phyloP scores from a whole-genome alignment of 2,797 vertebrate species.

The Poliocrania exsul region DNA sequence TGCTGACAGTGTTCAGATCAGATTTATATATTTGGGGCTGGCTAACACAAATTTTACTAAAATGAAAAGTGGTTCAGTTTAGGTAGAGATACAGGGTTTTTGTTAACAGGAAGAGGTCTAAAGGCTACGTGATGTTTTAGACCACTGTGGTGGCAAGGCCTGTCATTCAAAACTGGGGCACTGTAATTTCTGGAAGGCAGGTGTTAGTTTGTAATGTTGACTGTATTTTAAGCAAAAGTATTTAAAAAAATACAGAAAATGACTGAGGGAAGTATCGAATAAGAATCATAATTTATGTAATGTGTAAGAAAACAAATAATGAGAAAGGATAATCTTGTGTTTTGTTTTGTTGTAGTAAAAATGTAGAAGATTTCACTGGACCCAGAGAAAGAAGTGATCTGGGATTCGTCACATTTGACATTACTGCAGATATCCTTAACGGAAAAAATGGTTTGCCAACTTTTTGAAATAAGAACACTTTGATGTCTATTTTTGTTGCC shows the following conservation, averaged over 20 bases:
- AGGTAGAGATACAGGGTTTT: neutral
- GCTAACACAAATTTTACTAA: neutral
- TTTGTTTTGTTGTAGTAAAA: slow-evolving; percentile 86
- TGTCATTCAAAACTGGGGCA: neutral
- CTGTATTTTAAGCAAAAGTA: neutral
- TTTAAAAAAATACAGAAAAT: neutral
- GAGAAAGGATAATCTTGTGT: neutral
- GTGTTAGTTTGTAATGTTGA: neutral
- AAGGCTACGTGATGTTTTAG: neutral
- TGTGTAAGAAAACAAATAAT: neutral
- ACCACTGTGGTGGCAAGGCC: neutral
- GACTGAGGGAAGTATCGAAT: neutral
- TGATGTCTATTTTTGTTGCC: neutral
- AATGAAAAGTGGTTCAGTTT: neutral
- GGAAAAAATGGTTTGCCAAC: neutral
- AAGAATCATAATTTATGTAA: neutral
- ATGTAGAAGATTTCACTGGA: slow-evolving; percentile 98
- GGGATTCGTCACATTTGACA: slow-evolving; percentile 94
- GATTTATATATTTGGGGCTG: neutral
- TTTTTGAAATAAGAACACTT: neutral
- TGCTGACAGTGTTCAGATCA: neutral
- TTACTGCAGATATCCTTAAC: slow-evolving; percentile 96
- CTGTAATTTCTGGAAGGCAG: neutral
- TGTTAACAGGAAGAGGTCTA: neutral
- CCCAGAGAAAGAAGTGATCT: slow-evolving; percentile 95